A percentile compares a stretch with the other conserved stretches of the same genome.
Conservation (phyloP, 2,113 vertebrate genomes). For the Neodon shergylaensis region DNA sequence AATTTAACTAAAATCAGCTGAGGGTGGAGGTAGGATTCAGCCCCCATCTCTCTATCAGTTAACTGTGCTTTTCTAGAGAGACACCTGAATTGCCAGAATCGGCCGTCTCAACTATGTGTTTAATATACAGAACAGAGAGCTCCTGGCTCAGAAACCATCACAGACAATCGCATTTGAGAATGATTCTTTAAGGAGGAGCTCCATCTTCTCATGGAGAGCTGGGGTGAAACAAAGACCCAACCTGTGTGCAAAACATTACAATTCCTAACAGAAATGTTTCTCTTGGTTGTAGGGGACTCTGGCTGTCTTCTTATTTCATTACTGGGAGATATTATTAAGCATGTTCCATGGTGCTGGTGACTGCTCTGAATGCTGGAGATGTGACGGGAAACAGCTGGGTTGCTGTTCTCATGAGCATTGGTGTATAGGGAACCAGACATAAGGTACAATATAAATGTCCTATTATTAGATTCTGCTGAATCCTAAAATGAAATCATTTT, state of each 20-base stretch:
- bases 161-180: not conserved
- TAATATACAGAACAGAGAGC: not conserved
- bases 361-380: not conserved
- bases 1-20: not conserved
- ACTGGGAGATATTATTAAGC: not conserved
- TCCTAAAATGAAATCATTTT: not conserved
- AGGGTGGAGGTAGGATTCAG: not conserved
- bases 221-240: not conserved
- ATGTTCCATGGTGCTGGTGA: not conserved
- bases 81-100: not conserved
- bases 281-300: not conserved
- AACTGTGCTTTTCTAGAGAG: not conserved
- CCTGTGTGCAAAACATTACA: not conserved
- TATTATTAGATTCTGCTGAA: constrained; percentile 8
- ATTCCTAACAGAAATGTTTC: not conserved
- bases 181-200: not conserved
- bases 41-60: not conserved
- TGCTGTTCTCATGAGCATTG: not conserved
- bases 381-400: not conserved
- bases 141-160: not conserved
- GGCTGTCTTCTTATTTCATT: not conserved
- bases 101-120: not conserved
- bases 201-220: not conserved
- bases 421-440: not conserved
- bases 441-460: not conserved